Base-by-base conservation (phyloP, 2,113 vertebrate genomes). In the Dascyllus trimaculatus region DNA sequence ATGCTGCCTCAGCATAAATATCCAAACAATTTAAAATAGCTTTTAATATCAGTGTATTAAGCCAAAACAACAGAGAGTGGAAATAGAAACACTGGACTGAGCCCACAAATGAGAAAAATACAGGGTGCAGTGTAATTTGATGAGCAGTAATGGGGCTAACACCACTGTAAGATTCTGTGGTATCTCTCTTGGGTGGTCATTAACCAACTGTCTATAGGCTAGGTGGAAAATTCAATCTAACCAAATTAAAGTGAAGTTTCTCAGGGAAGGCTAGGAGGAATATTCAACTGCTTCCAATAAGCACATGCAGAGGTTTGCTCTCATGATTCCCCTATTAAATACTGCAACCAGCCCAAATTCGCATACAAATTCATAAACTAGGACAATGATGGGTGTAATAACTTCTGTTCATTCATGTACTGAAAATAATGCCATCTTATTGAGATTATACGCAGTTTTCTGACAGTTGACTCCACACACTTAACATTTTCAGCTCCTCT, bases 111-210 rank as follows among this genome's bases (percentile, higher is more conserved):
- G 40, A 77, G 59, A 45, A 32, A 43, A 64, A 73, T 40, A 66
- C 54, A 81, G 63, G 45, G 43, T 53, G 63, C 57, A n/a, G 57
- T 57, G 71, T 82, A 85, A 88, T 74, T 21, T 84, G 74, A 89
- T 85, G 45, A 80, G 61, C 75, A 66, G 75, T 80, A 74, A 87
- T 71, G 76, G 53, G 43, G 71, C 73, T 46, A 75, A 79, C 77
- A 64, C 54, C 43, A 72, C 68, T 85, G 61, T 66, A 35, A 75
- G 71, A 43, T 79, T 59, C 64, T 52, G 61, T 40, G 66, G 53
- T 40, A 53, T 80, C 75, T 84, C 85, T 38, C 85, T 10, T 56
- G 82, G 80, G 82, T 83, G 72, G 80, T 88, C 86, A 90, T 90
- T 88, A 90, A 62, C 35, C n/a, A 51, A 59, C 78, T 63, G 77